Conservation (phyloP, 2,888 invertebrate genomes). For the Marronus borbonicus region DNA sequence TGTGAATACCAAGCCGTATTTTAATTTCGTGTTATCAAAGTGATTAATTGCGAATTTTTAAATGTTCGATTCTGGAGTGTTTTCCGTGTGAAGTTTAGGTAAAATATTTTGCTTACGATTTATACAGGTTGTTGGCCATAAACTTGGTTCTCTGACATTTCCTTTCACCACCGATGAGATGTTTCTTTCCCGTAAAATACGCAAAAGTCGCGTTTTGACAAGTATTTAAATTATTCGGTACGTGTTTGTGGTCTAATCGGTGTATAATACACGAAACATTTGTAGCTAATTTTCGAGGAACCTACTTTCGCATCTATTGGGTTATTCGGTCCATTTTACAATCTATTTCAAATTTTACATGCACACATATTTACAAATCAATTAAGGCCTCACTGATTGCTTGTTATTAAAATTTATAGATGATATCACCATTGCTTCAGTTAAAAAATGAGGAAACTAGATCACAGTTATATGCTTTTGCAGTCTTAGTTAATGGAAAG, state of each 20-base stretch:
- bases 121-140: slow-evolving; percentile 66
- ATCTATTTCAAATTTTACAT: slow-evolving; percentile 33
- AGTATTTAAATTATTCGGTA: slow-evolving; percentile 36
- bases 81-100: slow-evolving; percentile 41
- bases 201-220: slow-evolving; percentile 35
- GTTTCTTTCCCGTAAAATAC: slow-evolving; percentile 43
- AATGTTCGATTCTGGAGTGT: slow-evolving; percentile 24
- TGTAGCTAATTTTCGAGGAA: slow-evolving; percentile 17
- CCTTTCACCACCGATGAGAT: slow-evolving; percentile 62
- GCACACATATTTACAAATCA: slow-evolving; percentile 40
- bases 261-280: slow-evolving; percentile 1
- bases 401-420: slow-evolving; percentile 45
- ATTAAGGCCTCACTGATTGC: slow-evolving; percentile 41
- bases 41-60: slow-evolving; percentile 32
- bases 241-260: slow-evolving; percentile 20
- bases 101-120: slow-evolving; percentile 45
- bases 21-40: slow-evolving; percentile 32
- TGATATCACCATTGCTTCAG: slow-evolving; percentile 41
- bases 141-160: slow-evolving; percentile 66
- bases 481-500: slow-evolving; percentile 45
- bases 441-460: slow-evolving; percentile 48
- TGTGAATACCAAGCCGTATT: slow-evolving; percentile 46
- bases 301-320: slow-evolving; percentile 26
- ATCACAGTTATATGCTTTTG: slow-evolving; percentile 41
- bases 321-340: slow-evolving; percentile 25